Conservation (phyloP, 1,140 invertebrate species). For the Drosophila suzukii region DNA sequence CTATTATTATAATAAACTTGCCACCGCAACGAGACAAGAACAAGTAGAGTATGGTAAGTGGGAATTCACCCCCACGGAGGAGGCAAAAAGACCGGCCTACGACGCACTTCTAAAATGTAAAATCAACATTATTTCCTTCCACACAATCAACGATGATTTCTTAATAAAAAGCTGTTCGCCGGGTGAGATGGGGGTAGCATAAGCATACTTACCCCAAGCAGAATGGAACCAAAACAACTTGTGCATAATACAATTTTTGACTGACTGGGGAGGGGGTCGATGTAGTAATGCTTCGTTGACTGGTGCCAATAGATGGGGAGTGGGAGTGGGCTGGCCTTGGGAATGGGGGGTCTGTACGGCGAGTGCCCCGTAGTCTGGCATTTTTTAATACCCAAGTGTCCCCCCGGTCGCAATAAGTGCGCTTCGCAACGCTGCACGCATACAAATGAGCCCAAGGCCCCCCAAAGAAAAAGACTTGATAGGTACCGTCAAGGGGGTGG, state of each 20-base stretch:
- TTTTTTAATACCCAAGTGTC: conserved; percentile 82
- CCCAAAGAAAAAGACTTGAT: conserved; percentile 19
- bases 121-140: conserved; percentile 82
- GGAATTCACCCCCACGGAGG: conserved; percentile 21
- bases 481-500: conserved; percentile 8
- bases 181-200: conserved; percentile 14
- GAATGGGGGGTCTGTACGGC: conserved; percentile 1
- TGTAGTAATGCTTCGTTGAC: conserved; percentile 79
- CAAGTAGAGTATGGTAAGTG: conserved; percentile 17
- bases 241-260: conserved; percentile 81
- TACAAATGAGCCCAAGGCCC: conserved; percentile 65
- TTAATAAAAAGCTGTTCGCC: conserved; percentile 73
- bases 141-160: conserved; percentile 83
- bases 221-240: conserved; percentile 60
- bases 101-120: conserved; percentile 69
- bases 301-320: conserved; percentile 43
- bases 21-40: conserved; percentile 54
- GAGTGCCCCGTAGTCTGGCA: conserved; percentile 54
- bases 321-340: conserved; percentile 2
- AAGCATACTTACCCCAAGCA: conserved; percentile 32
- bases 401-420: conserved; percentile 76
- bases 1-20: conserved; percentile 81
- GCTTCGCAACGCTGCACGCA: conserved; percentile 79
- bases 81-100: conserved; percentile 15
- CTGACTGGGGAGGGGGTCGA: conserved; percentile 44